Evolutionary conservation across 2,113 vertebrate genomes (phyloP).

Genomic region (Hyaena hyaena): DNA sequence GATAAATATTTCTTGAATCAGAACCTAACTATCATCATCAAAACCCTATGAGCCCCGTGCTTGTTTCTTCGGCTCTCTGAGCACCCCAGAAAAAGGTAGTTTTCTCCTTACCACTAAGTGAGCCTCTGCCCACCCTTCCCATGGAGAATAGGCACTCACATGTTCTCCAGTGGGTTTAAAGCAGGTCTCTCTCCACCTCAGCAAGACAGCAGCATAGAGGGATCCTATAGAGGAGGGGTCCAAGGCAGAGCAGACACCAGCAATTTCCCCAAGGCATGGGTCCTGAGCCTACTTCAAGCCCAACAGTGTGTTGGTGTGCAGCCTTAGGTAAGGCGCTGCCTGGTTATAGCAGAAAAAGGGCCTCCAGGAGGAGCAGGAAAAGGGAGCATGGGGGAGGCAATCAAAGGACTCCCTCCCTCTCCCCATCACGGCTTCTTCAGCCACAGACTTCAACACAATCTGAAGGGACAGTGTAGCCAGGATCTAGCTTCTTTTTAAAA

Average conservation of each 20-base stretch:
- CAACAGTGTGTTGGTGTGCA: neutral
- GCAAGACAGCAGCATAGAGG: neutral
- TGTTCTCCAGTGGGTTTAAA: neutral
- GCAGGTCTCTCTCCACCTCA: neutral
- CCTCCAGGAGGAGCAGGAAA: neutral
- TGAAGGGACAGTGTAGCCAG: neutral
- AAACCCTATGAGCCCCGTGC: neutral
- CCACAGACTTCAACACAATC: neutral
- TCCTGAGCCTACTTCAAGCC: neutral
- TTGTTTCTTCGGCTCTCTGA: neutral
- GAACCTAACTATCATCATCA: neutral
- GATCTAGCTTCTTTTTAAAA: neutral
- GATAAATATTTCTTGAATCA: neutral
- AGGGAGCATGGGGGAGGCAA: fast-evolving
- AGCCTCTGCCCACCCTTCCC: neutral
- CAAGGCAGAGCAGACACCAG: neutral
- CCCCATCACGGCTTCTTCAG: neutral
- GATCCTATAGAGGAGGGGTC: neutral
- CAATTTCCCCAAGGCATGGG: neutral
- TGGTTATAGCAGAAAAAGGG: neutral
- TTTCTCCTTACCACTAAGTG: neutral
- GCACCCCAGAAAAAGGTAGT: neutral
- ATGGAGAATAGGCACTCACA: neutral
- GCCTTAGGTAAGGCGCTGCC: neutral
- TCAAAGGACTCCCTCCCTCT: neutral